Evolutionary conservation across 2,113 vertebrate genomes (phyloP), one percentile per base, ranked within the genome.

Genomic region (Perognathus longimembris): DNA sequence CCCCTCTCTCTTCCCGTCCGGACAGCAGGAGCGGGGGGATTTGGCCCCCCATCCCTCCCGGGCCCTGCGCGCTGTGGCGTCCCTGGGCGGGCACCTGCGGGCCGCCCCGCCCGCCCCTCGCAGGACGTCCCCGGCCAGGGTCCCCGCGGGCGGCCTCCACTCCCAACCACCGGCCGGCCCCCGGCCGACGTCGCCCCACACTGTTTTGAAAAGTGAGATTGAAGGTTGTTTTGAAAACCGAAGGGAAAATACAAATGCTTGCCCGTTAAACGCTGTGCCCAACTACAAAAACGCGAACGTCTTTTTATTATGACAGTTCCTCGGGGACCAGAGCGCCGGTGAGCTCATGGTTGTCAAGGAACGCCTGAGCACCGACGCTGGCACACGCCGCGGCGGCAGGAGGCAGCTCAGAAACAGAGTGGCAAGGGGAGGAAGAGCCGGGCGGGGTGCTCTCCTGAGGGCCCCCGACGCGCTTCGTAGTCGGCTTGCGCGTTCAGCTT

Each of bases 161-260:
- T 40, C 75, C 3, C 42, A 71, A 88, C 89, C 96, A 96, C 96
- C 96, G 96, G 96, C 95, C 79, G 85, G 59, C 87, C 85, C 54
- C 73, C 95, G 96, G 96, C 82, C 94, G 95, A 97, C 95, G 91
- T 57, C 92, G 64, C 73, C 80, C 90, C 93, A 93, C 30, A 40
- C 78, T 95, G 96, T 96, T 96, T 93, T 96, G 95, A 94, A 95
- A 94, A 88, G 92, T 91, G 81, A 76, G 93, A 95, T 95, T 94
- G 88, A 70, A 90, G 95, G 88, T 92, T 95, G 95, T 96, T 95
- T 95, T 95, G 95, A 93, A 96, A 95, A 96, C 88, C 64, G 94
- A 88, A 82, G 90, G 94, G 95, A 92, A 96, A 95, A 97, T 95
- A 94, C 93, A 97, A 96, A 96, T 94, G 96, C 95, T 93, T 92